Conservation (phyloP, 1,140 invertebrate species). For the Charaxes varanes region DNA sequence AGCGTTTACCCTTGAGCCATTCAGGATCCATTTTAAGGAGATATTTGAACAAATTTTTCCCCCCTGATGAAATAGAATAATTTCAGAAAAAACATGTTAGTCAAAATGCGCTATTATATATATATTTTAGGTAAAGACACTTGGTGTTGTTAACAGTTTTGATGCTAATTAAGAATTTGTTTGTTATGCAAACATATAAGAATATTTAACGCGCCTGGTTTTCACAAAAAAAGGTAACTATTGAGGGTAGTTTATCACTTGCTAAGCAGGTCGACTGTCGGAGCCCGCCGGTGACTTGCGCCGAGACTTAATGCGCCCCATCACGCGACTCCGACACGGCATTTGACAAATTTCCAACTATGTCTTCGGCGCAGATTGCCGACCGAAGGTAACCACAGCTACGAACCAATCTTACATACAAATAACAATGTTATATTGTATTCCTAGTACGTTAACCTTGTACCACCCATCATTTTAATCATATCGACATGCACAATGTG, state of each 20-base stretch:
- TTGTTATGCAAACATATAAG: neutral
- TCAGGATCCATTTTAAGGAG: no score
- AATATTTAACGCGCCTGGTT: slow-evolving; percentile 1
- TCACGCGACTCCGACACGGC: slow-evolving; percentile 52
- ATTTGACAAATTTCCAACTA: slow-evolving; percentile 42
- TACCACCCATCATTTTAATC: no score
- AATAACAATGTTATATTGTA: neutral
- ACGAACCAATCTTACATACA: neutral
- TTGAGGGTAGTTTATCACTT: slow-evolving; percentile 43
- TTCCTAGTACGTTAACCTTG: neutral
- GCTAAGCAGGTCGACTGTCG: slow-evolving; percentile 37
- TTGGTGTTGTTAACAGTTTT: no score
- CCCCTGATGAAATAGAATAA: no score
- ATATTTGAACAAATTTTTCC: no score
- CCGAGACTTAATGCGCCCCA: slow-evolving; percentile 42
- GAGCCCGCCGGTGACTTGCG: slow-evolving; percentile 36
- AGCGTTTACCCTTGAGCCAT: no score
- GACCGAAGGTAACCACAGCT: neutral
- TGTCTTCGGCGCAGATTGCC: slow-evolving; percentile 14
- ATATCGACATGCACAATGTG: no score
- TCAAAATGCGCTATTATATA: no score
- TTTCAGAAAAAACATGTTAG: no score
- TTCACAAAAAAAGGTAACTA: slow-evolving; percentile 10
- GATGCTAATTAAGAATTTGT: no score
- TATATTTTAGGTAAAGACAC: no score